Evolutionary conservation across 2,113 vertebrate genomes (phyloP), one percentile per base, ranked within the genome.

Genomic region (Phylloscopus trochiloides): DNA sequence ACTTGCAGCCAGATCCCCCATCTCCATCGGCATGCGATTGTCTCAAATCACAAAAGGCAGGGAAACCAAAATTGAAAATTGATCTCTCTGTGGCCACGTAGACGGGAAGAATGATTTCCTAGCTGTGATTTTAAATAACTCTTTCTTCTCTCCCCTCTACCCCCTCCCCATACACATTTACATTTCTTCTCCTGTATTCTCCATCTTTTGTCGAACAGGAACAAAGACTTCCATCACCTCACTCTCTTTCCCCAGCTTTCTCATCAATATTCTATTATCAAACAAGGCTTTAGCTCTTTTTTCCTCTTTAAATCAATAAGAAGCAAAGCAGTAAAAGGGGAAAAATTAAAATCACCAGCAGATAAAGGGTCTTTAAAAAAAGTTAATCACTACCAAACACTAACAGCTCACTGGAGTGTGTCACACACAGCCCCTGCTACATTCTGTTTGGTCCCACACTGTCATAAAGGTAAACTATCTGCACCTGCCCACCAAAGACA

Each of bases 11-110:
- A 94, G 62, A 94, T 81, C 36, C 75, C 89, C 36, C 72, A 61
- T 91, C 78, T 89, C 90, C 73, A 87, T 47, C 0, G 0, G 94
- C 85, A 94, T 38, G 29, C 32, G 42, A 94, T 94, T 85, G 78
- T 92, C 90, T 96, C 18, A 1, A 82, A 89, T 94, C 84, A 97
- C 86, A 96, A 95, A 96, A 96, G 87, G 82, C 82, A 94, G 58
- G 34, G 65, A 94, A 95, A 92, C 52, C 36, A 77, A 96, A 96
- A 97, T 95, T 97, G 96, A 97, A 97, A 97, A 97, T 96, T 97
- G 97, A 96, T 97, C 94, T 96, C 19, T 1, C 78, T 95, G 73
- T 25, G 7, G 75, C 83, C 77, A 86, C 0, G 0, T 20, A 95
- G 91, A 94, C 16, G 15, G 54, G 80, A 96, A 96, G 95, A 94